A percentile compares a stretch with the other conserved stretches of the same genome.
These are phyloP conservation scores for Drosophila funebris DNA, from an alignment of 1,140 invertebrate species.

Conservation along the genomic window DNA sequence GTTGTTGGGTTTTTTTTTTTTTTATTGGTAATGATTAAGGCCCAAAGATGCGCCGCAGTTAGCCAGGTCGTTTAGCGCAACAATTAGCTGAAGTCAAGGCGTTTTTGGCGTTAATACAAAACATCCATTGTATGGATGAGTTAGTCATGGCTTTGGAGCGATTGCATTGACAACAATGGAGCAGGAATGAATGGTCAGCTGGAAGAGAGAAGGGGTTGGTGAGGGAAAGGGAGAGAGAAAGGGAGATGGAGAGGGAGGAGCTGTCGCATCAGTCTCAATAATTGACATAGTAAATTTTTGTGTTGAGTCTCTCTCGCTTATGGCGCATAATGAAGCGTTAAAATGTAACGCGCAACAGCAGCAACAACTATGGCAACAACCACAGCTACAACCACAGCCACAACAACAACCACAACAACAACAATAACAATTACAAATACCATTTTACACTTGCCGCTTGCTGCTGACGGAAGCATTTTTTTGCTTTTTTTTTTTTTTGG, in stretches of 20 bases:
- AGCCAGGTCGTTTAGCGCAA: constrained; percentile 11
- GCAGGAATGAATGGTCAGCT: constrained; percentile 58
- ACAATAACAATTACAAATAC: constrained; percentile 75
- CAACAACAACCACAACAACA: constrained; percentile 20
- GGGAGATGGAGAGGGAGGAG: background rate
- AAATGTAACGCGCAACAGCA: constrained; percentile 74
- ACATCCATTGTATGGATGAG: background rate
- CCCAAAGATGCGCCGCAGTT: background rate
- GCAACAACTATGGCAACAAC: constrained; percentile 1
- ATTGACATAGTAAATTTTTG: constrained; percentile 68
- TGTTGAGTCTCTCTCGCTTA: constrained; percentile 51
- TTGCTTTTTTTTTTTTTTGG: constrained; percentile 57
- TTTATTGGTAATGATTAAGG: constrained; percentile 8
- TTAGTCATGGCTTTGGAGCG: background rate
- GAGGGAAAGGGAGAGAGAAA: background rate
- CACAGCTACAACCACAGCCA: constrained; percentile 4
- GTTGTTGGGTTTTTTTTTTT: constrained; percentile 3
- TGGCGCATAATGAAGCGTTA: constrained; percentile 78
- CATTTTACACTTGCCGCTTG: constrained; percentile 69
- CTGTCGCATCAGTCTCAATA: constrained; percentile 33
- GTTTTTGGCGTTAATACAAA: constrained; percentile 1
- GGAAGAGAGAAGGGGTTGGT: background rate
- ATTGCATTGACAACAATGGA: constrained; percentile 39
- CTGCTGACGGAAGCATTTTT: constrained; percentile 76
- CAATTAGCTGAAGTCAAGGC: constrained; percentile 11